Conservation (phyloP, 2,797 vertebrate species). For the Uromys caudimaculatus region DNA sequence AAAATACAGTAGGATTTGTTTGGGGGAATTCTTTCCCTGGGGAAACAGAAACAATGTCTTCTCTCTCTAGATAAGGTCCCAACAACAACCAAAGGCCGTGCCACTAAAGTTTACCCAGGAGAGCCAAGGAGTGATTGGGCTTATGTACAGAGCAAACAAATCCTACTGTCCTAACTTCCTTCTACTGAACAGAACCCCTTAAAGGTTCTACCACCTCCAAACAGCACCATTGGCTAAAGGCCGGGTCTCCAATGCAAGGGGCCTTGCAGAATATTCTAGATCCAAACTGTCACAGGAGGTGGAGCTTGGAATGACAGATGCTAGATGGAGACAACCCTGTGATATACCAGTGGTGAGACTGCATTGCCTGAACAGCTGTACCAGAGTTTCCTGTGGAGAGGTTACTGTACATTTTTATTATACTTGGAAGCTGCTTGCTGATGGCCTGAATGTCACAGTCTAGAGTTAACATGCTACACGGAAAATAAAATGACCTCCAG, state of each 20-base stretch:
- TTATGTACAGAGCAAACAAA: neutral
- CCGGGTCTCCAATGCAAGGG: neutral
- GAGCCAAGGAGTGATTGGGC: no score
- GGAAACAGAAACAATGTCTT: no score
- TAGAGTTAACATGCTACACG: neutral
- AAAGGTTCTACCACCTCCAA: neutral
- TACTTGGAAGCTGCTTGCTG: neutral
- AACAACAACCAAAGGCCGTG: no score
- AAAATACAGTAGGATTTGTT: neutral
- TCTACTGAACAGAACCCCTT: neutral
- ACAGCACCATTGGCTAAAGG: neutral
- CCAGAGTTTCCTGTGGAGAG: neutral
- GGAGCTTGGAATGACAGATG: neutral
- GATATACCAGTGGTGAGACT: neutral
- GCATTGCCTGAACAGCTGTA: neutral
- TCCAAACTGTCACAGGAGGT: neutral
- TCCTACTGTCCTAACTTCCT: neutral
- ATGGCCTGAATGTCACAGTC: neutral
- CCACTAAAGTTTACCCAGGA: no score
- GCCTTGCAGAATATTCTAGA: neutral
- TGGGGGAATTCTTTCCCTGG: no score
- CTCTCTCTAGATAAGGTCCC: no score
- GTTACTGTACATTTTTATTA: neutral
- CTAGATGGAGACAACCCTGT: neutral
- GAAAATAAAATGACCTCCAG: neutral